Evolutionary conservation across 1,140 invertebrate species (phyloP).

Genomic region (Kradibia gibbosae): DNA sequence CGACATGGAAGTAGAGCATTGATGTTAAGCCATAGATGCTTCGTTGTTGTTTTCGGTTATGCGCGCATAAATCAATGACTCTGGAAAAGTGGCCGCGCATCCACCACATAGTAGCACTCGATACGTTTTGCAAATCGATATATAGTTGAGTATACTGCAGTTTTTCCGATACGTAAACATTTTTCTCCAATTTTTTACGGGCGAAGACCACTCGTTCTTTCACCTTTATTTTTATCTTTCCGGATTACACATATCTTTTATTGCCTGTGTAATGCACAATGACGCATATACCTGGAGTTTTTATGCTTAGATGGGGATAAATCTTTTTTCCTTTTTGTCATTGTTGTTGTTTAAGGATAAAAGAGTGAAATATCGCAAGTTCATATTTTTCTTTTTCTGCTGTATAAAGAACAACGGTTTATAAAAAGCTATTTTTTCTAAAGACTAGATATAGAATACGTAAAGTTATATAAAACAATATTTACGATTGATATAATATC

Average conservation of each 20-base stretch:
- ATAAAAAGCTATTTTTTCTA: not conserved
- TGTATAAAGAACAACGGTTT: not conserved
- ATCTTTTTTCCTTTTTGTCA: not conserved
- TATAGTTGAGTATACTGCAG: not conserved
- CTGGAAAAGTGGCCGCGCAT: slow-evolving; percentile 7
- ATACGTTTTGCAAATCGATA: not conserved
- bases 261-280: slow-evolving; percentile 8
- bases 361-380: not conserved
- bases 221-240: slow-evolving; percentile 13
- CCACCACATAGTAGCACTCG: not conserved
- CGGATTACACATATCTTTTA: slow-evolving; percentile 31
- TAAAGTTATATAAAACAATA: too few relatives aligned
- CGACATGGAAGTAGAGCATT: not conserved
- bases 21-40: slow-evolving; percentile 13
- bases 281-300: not conserved
- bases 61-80: slow-evolving; percentile 34
- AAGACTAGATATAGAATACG: not conserved
- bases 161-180: slow-evolving; percentile 13
- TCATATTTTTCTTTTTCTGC: not conserved
- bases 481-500: too few relatives aligned
- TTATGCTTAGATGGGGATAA: slow-evolving; percentile 3
- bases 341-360: not conserved
- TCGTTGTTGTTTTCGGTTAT: slow-evolving; percentile 28
- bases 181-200: not conserved
- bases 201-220: not conserved